These are phyloP conservation scores for Acipenser ruthenus DNA, from an alignment of 2,797 vertebrate species.

Conservation along the genomic window DNA sequence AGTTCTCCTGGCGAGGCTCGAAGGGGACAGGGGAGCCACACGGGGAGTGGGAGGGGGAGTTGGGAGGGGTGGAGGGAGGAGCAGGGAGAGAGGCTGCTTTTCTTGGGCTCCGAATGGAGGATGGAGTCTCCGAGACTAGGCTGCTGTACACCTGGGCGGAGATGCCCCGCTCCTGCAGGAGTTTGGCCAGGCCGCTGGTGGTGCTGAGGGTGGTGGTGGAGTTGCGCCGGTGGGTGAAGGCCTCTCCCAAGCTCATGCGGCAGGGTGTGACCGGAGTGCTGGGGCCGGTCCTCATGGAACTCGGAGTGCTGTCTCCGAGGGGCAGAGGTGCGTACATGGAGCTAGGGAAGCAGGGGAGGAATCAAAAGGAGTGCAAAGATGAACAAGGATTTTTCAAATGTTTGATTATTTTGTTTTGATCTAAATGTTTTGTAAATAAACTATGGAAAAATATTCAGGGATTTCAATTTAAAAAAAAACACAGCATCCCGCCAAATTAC, in stretches of 20 bases:
- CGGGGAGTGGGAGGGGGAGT: conserved; percentile 73
- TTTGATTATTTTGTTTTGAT: too few relatives aligned
- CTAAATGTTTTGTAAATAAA: too few relatives aligned
- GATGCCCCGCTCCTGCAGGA: conserved; percentile 84
- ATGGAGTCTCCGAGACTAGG: conserved; percentile 35
- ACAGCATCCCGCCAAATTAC: too few relatives aligned
- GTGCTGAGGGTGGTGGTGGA: conserved; percentile 47
- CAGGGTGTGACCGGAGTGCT: conserved; percentile 74
- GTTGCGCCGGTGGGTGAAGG: conserved; percentile 64
- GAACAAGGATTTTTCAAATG: too few relatives aligned
- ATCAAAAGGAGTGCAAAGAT: too few relatives aligned
- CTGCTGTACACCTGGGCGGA: conserved; percentile 75
- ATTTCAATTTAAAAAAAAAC: too few relatives aligned
- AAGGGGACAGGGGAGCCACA: conserved; percentile 60
- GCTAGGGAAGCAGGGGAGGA: conserved; percentile 36
- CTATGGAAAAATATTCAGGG: too few relatives aligned
- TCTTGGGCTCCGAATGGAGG: conserved; percentile 28
- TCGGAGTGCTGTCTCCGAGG: conserved; percentile 53
- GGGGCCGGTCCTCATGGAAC: conserved; percentile 61
- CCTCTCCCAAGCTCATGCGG: conserved; percentile 74
- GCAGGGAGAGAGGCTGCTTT: conserved; percentile 33
- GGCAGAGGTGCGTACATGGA: conserved; percentile 47
- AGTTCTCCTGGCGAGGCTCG: conserved; percentile 75
- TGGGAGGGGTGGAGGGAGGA: conserved; percentile 74
- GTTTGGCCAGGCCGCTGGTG: conserved; percentile 70